Evolutionary conservation across 64 coral and sea anemone species (phyloP), one percentile per base, ranked within the genome.

Genomic region (Platygyra sinensis): DNA sequence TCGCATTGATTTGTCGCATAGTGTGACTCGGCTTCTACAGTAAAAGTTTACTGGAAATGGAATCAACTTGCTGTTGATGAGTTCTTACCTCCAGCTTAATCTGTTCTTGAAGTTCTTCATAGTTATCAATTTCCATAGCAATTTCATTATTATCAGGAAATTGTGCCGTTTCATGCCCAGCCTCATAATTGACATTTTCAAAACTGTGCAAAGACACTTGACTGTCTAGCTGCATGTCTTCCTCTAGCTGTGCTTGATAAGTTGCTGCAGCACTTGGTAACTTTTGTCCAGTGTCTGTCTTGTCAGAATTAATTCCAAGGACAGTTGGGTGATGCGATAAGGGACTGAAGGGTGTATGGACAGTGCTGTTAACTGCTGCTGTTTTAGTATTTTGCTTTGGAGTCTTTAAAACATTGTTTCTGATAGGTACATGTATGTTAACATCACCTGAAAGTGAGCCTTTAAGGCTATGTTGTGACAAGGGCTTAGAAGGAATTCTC

Each of bases 41-140:
- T 14, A 57, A 57, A 57, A 57, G 42, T 46, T 46, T 7, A 46
- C 3, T 8, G 15, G 15, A 12, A 57, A 57, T 3, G 1, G 54
- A 12, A 57, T 57, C 11, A 57, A 57, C 54, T 9, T 1, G 54
- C 54, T 16, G 15, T 15, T 57, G 54, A 25, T n/a, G 46, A 72
- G n/a, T 28, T 46, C 52, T 38, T 88, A 94, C 95, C 88, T 97
- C 92, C 5, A 59, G 49, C n/a, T 42, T 93, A 32, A 97, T 97
- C 2, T 83, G 84, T 62, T 82, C 91, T 27, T 85, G 71, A 12
- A 97, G 82, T 30, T 94, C 88, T 77, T 97, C 95, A 78, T 57
- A 94, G 87, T 94, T 94, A 88, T 97, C 95, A 59, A 97, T 57
- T 3, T 97, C 95, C 95, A 97, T 97, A 10, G 89, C 91, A 1